Evolutionary conservation across 2,113 vertebrate species (phyloP).

Genomic region (Nestor notabilis): DNA sequence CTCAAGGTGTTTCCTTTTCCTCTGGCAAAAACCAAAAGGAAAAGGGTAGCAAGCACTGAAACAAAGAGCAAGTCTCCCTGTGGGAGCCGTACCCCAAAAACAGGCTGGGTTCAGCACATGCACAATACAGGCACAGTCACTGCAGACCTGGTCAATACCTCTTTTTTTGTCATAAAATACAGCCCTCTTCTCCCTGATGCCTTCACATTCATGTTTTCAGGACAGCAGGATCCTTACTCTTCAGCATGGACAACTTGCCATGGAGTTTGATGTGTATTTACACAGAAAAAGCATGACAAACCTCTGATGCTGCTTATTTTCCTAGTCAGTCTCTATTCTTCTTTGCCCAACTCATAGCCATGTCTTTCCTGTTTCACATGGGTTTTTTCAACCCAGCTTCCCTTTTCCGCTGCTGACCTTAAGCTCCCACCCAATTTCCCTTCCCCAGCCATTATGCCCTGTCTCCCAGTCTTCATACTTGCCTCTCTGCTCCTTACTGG

Average conservation of each 20-base stretch:
- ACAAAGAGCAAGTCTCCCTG: background rate
- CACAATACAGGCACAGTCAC: background rate
- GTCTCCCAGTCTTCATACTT: background rate
- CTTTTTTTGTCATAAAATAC: background rate
- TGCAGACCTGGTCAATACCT: background rate
- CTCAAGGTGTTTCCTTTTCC: background rate
- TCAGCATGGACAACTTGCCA: background rate
- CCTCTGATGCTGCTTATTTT: background rate
- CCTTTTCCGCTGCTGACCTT: background rate
- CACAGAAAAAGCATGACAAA: background rate
- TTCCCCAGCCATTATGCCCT: background rate
- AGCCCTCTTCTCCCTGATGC: background rate
- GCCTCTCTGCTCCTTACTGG: background rate
- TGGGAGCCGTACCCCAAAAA: background rate
- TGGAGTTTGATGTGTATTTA: background rate
- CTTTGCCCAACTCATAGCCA: background rate
- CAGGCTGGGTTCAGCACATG: background rate
- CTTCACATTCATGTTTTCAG: background rate
- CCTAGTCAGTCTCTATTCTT: background rate
- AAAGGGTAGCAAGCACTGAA: background rate
- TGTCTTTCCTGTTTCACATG: background rate
- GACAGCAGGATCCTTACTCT: background rate
- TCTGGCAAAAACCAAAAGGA: background rate
- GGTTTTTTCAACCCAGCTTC: background rate
- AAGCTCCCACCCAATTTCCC: background rate